phyloP scores from a whole-genome alignment of 2,113 vertebrate genomes.

The Caloenas nicobarica region DNA sequence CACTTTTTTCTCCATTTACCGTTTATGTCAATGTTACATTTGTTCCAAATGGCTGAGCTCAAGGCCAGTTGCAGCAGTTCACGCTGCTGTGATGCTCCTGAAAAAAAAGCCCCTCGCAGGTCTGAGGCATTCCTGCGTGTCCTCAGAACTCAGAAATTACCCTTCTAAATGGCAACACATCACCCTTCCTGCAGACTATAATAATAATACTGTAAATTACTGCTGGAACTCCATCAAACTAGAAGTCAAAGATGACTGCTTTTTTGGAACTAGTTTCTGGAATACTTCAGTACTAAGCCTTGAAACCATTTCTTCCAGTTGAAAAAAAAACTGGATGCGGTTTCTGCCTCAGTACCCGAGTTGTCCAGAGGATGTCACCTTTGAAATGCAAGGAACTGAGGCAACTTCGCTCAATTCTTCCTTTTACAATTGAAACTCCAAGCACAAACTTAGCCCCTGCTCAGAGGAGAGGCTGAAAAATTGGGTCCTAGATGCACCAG shows the following conservation, averaged over 20 bases:
- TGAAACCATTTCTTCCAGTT: neutral
- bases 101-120: neutral
- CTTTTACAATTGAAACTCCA: neutral
- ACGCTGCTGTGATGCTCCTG: neutral
- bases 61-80: fast-evolving
- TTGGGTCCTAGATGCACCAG: neutral
- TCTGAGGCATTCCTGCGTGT: neutral
- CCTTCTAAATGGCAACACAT: neutral
- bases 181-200: neutral
- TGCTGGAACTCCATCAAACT: neutral
- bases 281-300: neutral
- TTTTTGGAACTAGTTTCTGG: neutral
- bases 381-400: neutral
- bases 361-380: neutral
- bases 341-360: neutral
- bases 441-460: neutral
- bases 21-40: neutral
- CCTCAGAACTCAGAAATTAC: neutral
- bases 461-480: neutral
- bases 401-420: neutral
- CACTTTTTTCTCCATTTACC: neutral
- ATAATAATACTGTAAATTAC: neutral
- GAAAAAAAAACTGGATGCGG: neutral
- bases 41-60: neutral
- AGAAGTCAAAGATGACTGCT: neutral